Evolutionary conservation across 2,888 invertebrate genomes (phyloP), one percentile per base, ranked within the genome.

Genomic region (Calameuta filiformis): DNA sequence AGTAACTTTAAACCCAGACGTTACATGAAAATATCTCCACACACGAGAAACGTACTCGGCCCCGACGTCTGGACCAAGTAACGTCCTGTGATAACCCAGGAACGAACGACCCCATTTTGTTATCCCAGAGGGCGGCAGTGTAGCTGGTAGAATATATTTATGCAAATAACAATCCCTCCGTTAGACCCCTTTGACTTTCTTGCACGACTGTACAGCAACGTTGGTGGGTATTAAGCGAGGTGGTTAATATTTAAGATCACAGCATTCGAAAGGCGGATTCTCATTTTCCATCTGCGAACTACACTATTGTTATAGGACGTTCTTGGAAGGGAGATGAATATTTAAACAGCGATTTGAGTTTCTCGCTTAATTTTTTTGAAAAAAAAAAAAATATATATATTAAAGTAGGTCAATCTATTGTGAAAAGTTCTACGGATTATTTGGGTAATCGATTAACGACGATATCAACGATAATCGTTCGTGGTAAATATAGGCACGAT

Each of bases 211-310:
- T 56, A 23, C 82, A 77, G 83, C 81, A 83, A 80, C 80, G 81
- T 87, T 85, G 86, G 86, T 85, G 84, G 83, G 23, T 83, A 83
- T 83, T 82, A 79, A 82, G 82, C 81, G 83, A 85, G 85, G 82
- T 83, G 87, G 79, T 84, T 83, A 82, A 85, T 86, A 87, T 87
- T 86, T 84, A 86, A 85, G 87, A 86, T 82, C 23, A 1, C 15
- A 56, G 56, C 56, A 9, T 40, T 40, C 40, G 15, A 40, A 40
- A 40, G 40, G 40, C 40, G 40, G 40, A 40, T 40, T 15, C 15
- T 40, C 40, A 40, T 23, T 56, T 23, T 56, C 56, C 6, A 56
- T 56, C 40, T 4, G 12, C 4, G 15, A 12, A 4, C 40, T 40
- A 2, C 15, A 40, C 4, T 15, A 15, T 40, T 1, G 15, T 15